Conservation (phyloP, 92 coral and sea anemone genomes). For the Galaxea fascicularis region DNA sequence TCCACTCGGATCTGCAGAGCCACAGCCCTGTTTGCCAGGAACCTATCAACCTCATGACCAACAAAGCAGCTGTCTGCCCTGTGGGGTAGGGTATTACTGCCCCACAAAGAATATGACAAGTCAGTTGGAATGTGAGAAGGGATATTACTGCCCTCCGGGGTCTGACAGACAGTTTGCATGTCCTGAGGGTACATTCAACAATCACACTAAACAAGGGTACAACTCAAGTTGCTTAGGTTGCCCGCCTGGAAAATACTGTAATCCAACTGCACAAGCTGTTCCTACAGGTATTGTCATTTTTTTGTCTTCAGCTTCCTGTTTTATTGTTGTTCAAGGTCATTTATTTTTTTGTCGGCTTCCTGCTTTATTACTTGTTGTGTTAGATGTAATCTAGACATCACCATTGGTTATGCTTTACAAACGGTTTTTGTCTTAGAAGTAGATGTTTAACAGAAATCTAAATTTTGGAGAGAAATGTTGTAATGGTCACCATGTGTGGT, state of each 20-base stretch:
- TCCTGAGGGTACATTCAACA: slow-evolving; percentile 92
- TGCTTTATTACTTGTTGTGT: neutral
- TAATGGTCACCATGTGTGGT: neutral
- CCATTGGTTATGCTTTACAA: too few species aligned
- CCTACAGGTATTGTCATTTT: slow-evolving; percentile 79
- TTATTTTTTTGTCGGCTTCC: neutral
- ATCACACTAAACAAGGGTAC: slow-evolving; percentile 76
- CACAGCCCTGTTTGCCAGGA: slow-evolving; percentile 95
- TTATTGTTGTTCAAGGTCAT: too few species aligned
- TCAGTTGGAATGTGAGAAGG: slow-evolving; percentile 68
- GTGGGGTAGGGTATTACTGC: slow-evolving; percentile 87
- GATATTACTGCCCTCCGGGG: slow-evolving; percentile 94
- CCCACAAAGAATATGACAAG: slow-evolving; percentile 88
- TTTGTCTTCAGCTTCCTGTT: neutral
- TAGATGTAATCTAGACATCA: too few species aligned
- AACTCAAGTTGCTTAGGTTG: slow-evolving; percentile 90
- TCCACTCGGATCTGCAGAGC: slow-evolving; percentile 86
- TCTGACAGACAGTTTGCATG: slow-evolving; percentile 91
- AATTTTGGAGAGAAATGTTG: neutral
- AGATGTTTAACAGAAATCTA: too few species aligned
- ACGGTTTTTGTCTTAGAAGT: too few species aligned
- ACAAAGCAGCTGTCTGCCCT: slow-evolving; percentile 83
- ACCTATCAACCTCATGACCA: slow-evolving; percentile 87
- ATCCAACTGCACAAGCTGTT: slow-evolving; percentile 86
- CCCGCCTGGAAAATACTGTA: slow-evolving; percentile 87